Conservation (phyloP, 2,113 vertebrate genomes). For the Nycticebus coucang region DNA sequence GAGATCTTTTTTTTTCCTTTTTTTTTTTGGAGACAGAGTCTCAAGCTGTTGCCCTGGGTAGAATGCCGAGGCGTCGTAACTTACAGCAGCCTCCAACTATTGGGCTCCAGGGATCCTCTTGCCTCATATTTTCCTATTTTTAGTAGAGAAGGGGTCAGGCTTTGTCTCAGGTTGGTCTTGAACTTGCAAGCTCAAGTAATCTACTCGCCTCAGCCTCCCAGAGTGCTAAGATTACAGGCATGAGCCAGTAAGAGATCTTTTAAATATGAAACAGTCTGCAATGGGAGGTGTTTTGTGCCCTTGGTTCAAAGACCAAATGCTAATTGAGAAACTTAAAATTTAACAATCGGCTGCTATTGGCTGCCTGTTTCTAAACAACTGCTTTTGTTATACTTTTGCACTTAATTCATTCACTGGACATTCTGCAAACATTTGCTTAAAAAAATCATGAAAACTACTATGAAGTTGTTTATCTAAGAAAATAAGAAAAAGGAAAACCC, state of each 20-base stretch:
- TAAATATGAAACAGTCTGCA: not conserved
- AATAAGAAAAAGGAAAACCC: not conserved
- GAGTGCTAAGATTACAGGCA: too few species aligned
- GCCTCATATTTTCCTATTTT: too few species aligned
- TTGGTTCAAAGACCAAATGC: conserved; percentile 28
- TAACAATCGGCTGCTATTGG: not conserved
- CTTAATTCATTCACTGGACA: not conserved
- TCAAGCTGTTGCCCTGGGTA: too few species aligned
- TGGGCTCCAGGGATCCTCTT: too few species aligned
- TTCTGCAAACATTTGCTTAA: conserved; percentile 37
- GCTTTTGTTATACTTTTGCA: not conserved
- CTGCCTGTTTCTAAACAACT: not conserved
- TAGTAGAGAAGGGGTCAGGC: too few species aligned
- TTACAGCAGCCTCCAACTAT: too few species aligned
- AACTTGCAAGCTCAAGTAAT: too few species aligned
- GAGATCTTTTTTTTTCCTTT: not conserved
- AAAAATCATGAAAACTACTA: not conserved
- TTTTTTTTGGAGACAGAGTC: too few species aligned
- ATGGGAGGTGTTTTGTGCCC: not conserved
- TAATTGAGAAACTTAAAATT: conserved; percentile 32
- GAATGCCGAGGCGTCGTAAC: too few species aligned
- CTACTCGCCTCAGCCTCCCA: too few species aligned
- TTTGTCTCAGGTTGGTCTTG: too few species aligned
- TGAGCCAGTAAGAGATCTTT: not conserved
- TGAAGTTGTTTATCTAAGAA: not conserved